Percentiles rank a stretch among this genome's conserved stretches.
phyloP scores from a whole-genome alignment of 2,888 invertebrate genomes.

The Galeopsomyia nigrocyanea region DNA sequence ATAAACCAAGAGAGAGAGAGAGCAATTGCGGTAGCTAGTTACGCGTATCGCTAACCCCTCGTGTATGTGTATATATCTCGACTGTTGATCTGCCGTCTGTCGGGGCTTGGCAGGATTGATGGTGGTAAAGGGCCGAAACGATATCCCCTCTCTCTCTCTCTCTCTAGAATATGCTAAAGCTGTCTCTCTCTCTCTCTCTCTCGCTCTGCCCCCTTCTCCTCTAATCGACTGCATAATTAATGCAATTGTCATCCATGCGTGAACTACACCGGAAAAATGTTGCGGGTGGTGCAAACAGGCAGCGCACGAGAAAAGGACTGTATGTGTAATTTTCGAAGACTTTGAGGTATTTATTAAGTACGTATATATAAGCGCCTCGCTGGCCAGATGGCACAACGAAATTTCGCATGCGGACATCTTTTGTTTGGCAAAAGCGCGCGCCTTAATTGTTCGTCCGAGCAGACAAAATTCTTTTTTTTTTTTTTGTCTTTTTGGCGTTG shows the following conservation, averaged over 20 bases:
- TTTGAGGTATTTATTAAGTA: too few species aligned
- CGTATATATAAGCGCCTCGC: too few species aligned
- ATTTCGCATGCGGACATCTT: too few species aligned
- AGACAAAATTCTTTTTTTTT: too few species aligned
- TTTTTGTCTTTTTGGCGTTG: too few species aligned
- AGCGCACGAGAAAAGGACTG: too few species aligned
- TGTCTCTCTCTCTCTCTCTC: conserved; percentile 13
- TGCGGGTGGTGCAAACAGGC: too few species aligned
- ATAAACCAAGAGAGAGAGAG: background rate
- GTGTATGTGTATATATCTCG: conserved; percentile 51
- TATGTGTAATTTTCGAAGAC: too few species aligned
- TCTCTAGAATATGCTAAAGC: conserved; percentile 39
- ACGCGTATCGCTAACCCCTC: too few species aligned
- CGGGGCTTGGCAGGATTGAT: conserved; percentile 31
- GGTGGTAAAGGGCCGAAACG: conserved; percentile 31
- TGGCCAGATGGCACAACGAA: too few species aligned
- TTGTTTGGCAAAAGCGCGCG: too few species aligned
- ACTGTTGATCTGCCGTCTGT: background rate
- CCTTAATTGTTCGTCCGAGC: too few species aligned
- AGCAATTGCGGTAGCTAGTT: background rate
- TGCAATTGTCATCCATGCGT: conserved; percentile 57
- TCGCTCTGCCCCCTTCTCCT: conserved; percentile 10
- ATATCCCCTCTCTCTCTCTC: conserved; percentile 35
- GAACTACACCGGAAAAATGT: conserved; percentile 8
- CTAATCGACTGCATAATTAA: conserved; percentile 66